Evolutionary conservation across 2,113 vertebrate genomes (phyloP).

Genomic region (Nansenia antarctica): DNA sequence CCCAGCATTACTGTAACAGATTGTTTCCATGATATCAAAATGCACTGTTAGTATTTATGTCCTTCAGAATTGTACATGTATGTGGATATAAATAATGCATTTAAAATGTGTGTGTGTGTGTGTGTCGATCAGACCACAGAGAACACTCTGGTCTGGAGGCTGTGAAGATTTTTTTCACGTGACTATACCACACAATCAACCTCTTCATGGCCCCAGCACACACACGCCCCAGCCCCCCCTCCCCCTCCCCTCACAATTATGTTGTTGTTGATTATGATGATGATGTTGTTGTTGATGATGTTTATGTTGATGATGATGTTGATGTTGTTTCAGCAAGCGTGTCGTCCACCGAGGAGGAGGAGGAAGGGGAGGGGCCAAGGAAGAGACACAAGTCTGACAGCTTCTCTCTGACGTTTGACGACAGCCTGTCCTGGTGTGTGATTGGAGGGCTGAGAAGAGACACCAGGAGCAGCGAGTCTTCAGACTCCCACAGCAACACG

Average conservation of each 20-base stretch:
- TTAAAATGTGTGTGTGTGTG: too few relatives aligned
- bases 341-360: constrained; percentile 32
- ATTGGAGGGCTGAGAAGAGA: constrained; percentile 86
- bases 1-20: too few relatives aligned
- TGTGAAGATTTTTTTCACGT: too few relatives aligned
- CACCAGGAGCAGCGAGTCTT: constrained; percentile 83
- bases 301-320: too few relatives aligned
- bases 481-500: constrained; percentile 78
- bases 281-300: too few relatives aligned
- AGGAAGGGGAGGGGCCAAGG: constrained; percentile 70
- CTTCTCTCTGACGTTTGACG: constrained; percentile 92
- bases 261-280: too few relatives aligned
- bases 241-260: too few relatives aligned
- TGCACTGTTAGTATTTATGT: too few relatives aligned
- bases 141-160: constrained; percentile 34
- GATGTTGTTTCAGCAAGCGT: constrained; percentile 11
- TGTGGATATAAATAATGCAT: too few relatives aligned
- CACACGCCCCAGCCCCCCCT: constrained; percentile 16
- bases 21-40: too few relatives aligned
- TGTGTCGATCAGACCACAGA: too few relatives aligned
- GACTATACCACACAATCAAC: constrained; percentile 7
- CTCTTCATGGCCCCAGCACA: constrained; percentile 4
- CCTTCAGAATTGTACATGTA: too few relatives aligned
- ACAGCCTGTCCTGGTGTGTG: constrained; percentile 90
- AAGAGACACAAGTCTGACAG: constrained; percentile 93